Evolutionary conservation across 2,113 vertebrate genomes (phyloP).

Genomic region (Oenanthe melanoleuca): DNA sequence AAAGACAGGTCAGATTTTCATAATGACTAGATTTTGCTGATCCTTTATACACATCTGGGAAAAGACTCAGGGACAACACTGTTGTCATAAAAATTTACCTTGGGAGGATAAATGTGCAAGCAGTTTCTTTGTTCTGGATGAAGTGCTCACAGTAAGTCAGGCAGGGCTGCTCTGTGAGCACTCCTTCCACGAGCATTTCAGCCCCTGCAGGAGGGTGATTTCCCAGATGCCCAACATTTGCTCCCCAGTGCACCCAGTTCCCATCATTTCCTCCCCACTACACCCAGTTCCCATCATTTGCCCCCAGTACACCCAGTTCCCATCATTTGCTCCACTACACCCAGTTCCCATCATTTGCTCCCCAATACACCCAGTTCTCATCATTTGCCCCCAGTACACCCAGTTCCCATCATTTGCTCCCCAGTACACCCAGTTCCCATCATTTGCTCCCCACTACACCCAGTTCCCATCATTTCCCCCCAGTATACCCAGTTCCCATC

Average conservation of each 20-base stretch:
- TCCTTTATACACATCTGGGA: not conserved
- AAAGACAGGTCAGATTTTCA: not conserved
- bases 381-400: too few species aligned
- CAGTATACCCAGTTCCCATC: too few species aligned
- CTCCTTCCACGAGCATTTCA: not conserved
- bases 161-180: not conserved
- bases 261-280: not conserved
- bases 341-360: not conserved
- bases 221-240: not conserved
- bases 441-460: too few species aligned
- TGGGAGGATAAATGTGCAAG: not conserved
- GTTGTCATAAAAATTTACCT: not conserved
- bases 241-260: not conserved
- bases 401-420: too few species aligned
- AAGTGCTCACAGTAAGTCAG: not conserved
- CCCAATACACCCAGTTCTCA: not conserved
- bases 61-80: not conserved
- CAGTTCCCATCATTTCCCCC: too few species aligned
- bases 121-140: not conserved
- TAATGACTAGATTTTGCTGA: not conserved
- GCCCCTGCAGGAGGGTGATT: not conserved
- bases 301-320: not conserved
- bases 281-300: not conserved
- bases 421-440: too few species aligned
- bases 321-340: too few species aligned